phyloP scores from a whole-genome alignment of 2,113 vertebrate species.

The Pluvianellus socialis region DNA sequence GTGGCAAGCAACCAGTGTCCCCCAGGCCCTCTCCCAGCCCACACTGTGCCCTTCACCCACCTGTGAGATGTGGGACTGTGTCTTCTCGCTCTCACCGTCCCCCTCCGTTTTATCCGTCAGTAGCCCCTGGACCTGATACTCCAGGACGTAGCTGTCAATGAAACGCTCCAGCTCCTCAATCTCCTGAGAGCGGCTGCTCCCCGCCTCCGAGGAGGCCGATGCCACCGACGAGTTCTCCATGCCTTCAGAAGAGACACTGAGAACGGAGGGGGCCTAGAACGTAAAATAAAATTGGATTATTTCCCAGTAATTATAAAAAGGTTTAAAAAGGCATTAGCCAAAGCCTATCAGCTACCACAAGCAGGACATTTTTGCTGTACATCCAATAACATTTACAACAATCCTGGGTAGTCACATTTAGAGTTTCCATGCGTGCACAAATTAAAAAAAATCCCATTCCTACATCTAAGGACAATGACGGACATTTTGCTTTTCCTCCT shows the following conservation, averaged over 20 bases:
- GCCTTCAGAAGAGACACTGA: constrained; percentile 22
- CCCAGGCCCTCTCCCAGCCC: too few species aligned
- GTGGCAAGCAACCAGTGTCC: fast-evolving
- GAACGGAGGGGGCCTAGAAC: constrained; percentile 25
- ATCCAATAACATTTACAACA: background rate
- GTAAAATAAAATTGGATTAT: background rate
- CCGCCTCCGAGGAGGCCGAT: constrained; percentile 92
- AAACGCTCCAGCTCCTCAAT: constrained; percentile 97
- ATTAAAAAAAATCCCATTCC: background rate
- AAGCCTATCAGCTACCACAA: fast-evolving
- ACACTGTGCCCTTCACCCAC: constrained; percentile 31
- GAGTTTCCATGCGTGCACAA: too few species aligned
- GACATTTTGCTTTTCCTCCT: background rate
- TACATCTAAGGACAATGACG: background rate
- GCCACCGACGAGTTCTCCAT: constrained; percentile 98
- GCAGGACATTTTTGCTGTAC: background rate
- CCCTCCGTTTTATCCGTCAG: constrained; percentile 88
- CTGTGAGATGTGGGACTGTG: constrained; percentile 82
- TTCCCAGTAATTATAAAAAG: background rate
- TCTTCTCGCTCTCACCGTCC: constrained; percentile 83
- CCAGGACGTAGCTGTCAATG: constrained; percentile 96
- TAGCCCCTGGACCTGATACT: constrained; percentile 97
- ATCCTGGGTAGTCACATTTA: background rate
- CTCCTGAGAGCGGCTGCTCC: constrained; percentile 96
- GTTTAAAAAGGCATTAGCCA: background rate